Evolutionary conservation across 2,888 invertebrate genomes (phyloP), one percentile per base, ranked within the genome.

Genomic region (Metacarcinus magister): DNA sequence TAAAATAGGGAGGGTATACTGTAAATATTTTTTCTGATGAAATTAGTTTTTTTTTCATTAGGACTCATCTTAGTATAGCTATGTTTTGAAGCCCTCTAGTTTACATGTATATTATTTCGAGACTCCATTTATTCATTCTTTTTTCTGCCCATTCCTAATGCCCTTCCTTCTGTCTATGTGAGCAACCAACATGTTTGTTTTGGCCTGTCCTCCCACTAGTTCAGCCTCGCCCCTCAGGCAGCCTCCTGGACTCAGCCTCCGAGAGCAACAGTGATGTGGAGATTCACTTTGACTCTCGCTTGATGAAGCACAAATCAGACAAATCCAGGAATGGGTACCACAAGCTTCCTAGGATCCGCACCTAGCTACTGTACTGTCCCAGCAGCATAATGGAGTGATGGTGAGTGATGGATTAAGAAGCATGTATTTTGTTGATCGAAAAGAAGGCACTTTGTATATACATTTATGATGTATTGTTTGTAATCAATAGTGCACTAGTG

Each of bases 201-300:
- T 54, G 46, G 32, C 43, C 16, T 92, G 54, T 92, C 19, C 60
- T 89, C 13, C 43, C 39, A 75, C 19, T 46, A 96, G 96, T 94
- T 32, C 93, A 95, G 94, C 94, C 92, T 39, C 95, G 92, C 2
- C 75, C 60, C 23, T 91, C 75, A 43, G 95, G 95, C 32, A 95
- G 89, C 75, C 95, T 97, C 43, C 95, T 97, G 92, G 97, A 97
- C 82, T 96, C 97, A 23, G 96, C 93, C 46, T 96, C 96, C 2
- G 97, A 97, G 54, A 96, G 95, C 39, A 96, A 96, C 95, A 97
- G 96, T 46, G 97, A 97, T 54, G 94, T 95, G 8, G 97, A 97
- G 75, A 93, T 97, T 43, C 96, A 96, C 28, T 97, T 97, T 54
- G 97, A 97, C 91, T 94, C 96, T 5, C 92, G 97, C 43, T 87